A percentile compares a stretch with the other conserved stretches of the same genome.
Conservation (phyloP, 2,113 vertebrate species). For the Pavo muticus region DNA sequence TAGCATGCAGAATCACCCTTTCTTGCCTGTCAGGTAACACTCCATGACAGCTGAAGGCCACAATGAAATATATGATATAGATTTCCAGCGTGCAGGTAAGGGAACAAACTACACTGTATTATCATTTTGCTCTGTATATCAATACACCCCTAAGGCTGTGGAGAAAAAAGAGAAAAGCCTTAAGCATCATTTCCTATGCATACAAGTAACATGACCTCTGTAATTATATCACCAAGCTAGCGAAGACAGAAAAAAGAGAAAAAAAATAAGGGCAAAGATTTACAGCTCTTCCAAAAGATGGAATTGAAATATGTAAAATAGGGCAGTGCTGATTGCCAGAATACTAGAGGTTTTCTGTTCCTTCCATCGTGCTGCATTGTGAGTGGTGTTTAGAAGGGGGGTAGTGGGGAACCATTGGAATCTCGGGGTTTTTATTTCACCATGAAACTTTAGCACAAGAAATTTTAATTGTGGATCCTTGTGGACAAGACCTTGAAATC, state of each 20-base stretch:
- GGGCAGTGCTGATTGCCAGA: conserved; percentile 40
- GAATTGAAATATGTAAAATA: conserved; percentile 47
- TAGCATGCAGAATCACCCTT: not conserved
- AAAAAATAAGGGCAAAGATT: not conserved
- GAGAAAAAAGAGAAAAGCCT: not conserved
- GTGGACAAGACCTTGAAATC: conserved; percentile 75
- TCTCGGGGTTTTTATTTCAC: conserved; percentile 71
- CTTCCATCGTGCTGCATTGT: conserved; percentile 25
- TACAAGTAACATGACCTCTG: not conserved
- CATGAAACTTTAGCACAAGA: conserved; percentile 73
- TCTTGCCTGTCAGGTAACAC: not conserved
- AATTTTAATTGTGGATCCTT: conserved; percentile 79
- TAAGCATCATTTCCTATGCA: not conserved
- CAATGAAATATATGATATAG: not conserved
- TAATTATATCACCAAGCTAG: not conserved
- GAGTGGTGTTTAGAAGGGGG: not conserved
- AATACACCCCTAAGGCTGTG: not conserved
- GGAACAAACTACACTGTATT: not conserved
- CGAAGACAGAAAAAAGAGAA: conserved; percentile 5
- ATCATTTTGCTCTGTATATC: not conserved
- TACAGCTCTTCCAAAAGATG: conserved; percentile 40
- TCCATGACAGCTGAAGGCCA: not conserved
- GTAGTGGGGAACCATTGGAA: not conserved
- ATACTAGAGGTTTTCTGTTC: conserved; percentile 62
- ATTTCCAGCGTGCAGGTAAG: not conserved